Percentiles rank a stretch among this genome's conserved stretches.
Conservation (phyloP, 2,113 vertebrate genomes). For the Oryzias melastigma region DNA sequence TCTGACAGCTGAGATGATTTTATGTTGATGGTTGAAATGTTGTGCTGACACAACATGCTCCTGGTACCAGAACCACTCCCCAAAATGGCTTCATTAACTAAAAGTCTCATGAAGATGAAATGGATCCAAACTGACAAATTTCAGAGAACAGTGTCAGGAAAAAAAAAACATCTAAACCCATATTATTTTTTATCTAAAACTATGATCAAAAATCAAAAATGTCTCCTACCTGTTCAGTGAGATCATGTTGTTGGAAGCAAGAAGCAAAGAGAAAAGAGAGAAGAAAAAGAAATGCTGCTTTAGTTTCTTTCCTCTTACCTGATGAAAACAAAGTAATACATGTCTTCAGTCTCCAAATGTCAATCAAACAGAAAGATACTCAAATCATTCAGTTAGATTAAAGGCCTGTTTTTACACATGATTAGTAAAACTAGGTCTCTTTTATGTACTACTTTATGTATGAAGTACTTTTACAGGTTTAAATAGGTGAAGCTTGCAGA, state of each 20-base stretch:
- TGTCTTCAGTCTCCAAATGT: constrained; percentile 7
- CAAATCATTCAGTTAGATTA: constrained; percentile 1
- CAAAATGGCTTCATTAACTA: no score
- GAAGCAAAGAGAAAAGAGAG: constrained; percentile 12
- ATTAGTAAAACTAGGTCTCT: not conserved
- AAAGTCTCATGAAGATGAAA: no score
- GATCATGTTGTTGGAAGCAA: constrained; percentile 12
- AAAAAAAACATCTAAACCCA: no score
- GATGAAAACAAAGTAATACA: constrained; percentile 13
- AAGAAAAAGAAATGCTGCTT: constrained; percentile 23
- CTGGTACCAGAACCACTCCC: no score
- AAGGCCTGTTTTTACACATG: constrained; percentile 2
- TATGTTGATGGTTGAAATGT: no score
- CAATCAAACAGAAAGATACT: constrained; percentile 3
- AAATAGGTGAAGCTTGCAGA: no score
- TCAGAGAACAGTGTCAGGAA: no score
- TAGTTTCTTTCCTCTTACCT: constrained; percentile 12
- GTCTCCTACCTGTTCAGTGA: constrained; percentile 54
- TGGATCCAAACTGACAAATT: no score
- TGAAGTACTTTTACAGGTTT: no score
- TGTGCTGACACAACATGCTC: no score
- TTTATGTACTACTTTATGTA: not conserved
- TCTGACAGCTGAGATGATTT: no score
- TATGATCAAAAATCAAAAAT: constrained; percentile 3
- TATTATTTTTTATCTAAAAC: no score